Conservation (phyloP, 2,113 vertebrate species). For the Gulo gulo region DNA sequence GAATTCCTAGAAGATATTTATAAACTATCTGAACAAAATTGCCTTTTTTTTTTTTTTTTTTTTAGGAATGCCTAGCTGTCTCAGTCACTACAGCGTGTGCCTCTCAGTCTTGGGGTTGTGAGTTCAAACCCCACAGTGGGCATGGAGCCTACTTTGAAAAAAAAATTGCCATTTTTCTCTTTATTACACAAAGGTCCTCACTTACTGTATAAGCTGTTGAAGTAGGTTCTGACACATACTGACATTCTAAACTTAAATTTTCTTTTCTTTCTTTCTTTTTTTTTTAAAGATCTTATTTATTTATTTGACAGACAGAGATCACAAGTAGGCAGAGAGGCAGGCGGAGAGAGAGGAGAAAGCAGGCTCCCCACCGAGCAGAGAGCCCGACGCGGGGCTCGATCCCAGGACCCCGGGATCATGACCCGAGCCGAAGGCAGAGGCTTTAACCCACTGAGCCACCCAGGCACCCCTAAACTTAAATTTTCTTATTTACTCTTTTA, state of each 20-base stretch:
- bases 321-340: no score
- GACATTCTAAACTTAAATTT: neutral
- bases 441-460: no score
- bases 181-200: neutral
- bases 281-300: no score
- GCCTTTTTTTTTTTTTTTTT: neutral
- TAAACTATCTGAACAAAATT: neutral
- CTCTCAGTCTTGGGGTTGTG: neutral
- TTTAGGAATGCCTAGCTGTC: neutral
- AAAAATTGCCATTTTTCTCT: neutral
- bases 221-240: neutral
- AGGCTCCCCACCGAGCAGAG: no score
- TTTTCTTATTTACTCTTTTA: conserved; percentile 14
- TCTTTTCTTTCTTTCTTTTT: neutral
- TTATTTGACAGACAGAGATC: no score
- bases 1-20: neutral
- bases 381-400: no score
- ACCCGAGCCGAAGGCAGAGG: no score
- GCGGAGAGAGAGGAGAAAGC: no score
- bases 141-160: neutral
- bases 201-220: neutral
- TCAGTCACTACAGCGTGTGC: neutral
- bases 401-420: no score
- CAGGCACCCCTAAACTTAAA: neutral
- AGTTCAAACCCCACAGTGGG: neutral